Evolutionary conservation across 2,797 vertebrate genomes (phyloP).

Genomic region (Ctenosaura bakeri): DNA sequence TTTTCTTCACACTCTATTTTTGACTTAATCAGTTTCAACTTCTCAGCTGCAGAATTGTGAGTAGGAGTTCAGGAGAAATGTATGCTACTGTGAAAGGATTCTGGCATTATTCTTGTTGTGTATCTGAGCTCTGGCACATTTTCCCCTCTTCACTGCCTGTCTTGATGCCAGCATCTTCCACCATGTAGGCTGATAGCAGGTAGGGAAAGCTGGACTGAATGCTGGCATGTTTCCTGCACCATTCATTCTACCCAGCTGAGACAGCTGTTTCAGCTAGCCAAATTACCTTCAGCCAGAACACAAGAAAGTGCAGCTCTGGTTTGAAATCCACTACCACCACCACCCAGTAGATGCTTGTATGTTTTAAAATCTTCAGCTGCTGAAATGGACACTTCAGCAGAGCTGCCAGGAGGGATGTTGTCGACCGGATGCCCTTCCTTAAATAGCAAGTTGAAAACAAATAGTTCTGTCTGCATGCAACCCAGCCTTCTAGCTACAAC

Average conservation of each 20-base stretch:
- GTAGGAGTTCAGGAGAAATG: background rate
- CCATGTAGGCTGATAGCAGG: background rate
- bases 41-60: background rate
- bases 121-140: background rate
- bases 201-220: background rate
- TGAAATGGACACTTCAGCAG: background rate
- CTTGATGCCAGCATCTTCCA: background rate
- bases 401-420: too few species aligned
- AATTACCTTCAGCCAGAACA: background rate
- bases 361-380: constrained; percentile 3
- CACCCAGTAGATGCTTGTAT: background rate
- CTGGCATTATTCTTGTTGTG: background rate
- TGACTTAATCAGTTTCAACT: background rate
- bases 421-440: background rate
- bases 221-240: background rate
- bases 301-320: background rate
- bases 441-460: background rate
- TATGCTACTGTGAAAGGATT: background rate
- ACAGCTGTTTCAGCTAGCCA: background rate
- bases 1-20: background rate
- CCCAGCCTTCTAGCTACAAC: background rate
- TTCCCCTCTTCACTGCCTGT: background rate
- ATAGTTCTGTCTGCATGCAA: background rate
- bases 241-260: background rate
- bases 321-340: background rate